These are phyloP conservation scores for Carlito syrichta DNA, from an alignment of 2,113 vertebrate species.

Conservation along the genomic window DNA sequence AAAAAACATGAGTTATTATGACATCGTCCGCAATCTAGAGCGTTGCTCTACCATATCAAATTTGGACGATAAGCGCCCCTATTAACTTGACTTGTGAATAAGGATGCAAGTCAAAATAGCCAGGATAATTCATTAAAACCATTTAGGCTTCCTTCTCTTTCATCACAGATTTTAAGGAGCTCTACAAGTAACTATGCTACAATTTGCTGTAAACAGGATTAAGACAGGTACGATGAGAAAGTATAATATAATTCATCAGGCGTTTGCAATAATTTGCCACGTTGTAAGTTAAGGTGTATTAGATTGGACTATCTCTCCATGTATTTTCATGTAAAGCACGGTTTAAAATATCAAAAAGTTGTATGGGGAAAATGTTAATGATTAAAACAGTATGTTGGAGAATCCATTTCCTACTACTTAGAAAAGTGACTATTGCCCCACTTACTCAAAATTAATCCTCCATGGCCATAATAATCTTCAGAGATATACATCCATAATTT, in stretches of 20 bases:
- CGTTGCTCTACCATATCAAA: neutral
- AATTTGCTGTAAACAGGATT: neutral
- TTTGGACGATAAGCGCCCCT: neutral
- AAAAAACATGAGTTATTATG: neutral
- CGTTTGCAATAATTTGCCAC: neutral
- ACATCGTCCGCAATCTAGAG: neutral
- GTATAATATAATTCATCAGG: neutral
- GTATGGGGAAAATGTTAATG: neutral
- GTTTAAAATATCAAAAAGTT: neutral
- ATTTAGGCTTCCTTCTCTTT: neutral
- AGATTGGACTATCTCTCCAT: neutral
- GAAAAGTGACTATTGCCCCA: conserved; percentile 11
- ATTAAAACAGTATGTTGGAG: neutral
- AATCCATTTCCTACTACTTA: neutral
- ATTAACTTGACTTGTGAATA: neutral
- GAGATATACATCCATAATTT: neutral
- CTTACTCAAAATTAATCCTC: neutral
- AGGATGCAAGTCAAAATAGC: neutral
- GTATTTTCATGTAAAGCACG: neutral
- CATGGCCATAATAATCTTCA: neutral
- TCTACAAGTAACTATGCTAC: neutral
- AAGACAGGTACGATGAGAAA: neutral
- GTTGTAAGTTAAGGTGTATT: neutral
- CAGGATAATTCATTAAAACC: neutral
- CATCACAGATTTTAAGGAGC: neutral